Evolutionary conservation across 1,140 invertebrate species (phyloP).

Genomic region (Trichogramma pretiosum): DNA sequence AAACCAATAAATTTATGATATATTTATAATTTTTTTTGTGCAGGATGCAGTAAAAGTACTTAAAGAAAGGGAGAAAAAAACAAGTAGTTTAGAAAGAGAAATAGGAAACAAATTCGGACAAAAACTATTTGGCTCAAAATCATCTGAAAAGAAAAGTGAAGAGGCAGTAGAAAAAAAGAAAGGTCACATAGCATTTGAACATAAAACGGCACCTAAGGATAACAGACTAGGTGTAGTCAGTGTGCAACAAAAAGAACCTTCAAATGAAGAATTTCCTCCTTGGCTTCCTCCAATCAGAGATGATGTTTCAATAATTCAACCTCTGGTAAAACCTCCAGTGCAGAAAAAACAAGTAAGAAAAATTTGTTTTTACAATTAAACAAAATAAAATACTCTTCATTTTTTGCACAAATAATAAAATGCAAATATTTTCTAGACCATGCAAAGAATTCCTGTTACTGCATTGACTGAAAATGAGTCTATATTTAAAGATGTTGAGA

Average conservation of each 20-base stretch:
- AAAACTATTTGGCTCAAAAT: conserved; percentile 22
- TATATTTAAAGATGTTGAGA: conserved; percentile 14
- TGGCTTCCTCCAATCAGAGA: conserved; percentile 40
- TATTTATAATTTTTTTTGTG: no score
- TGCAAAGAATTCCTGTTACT: conserved; percentile 47
- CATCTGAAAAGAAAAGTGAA: conserved; percentile 18
- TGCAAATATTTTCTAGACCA: conserved; percentile 36
- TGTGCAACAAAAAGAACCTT: conserved; percentile 6
- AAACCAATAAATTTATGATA: no score
- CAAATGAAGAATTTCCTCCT: conserved; percentile 29
- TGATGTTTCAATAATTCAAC: conserved; percentile 46
- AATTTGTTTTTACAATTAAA: no score
- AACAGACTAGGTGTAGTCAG: neutral
- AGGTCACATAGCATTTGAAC: neutral
- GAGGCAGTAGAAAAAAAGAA: neutral
- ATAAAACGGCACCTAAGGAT: neutral
- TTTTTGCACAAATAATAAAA: no score
- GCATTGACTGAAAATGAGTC: conserved; percentile 30
- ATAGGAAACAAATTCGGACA: conserved; percentile 26
- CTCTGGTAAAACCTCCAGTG: conserved; percentile 54
- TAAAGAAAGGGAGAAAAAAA: no score
- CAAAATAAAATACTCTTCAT: no score
- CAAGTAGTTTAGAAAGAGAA: conserved; percentile 18
- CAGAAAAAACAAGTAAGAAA: conserved; percentile 54
- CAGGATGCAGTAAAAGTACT: no score